Evolutionary conservation across 2,113 vertebrate genomes (phyloP).

Genomic region (Capreolus pygargus): DNA sequence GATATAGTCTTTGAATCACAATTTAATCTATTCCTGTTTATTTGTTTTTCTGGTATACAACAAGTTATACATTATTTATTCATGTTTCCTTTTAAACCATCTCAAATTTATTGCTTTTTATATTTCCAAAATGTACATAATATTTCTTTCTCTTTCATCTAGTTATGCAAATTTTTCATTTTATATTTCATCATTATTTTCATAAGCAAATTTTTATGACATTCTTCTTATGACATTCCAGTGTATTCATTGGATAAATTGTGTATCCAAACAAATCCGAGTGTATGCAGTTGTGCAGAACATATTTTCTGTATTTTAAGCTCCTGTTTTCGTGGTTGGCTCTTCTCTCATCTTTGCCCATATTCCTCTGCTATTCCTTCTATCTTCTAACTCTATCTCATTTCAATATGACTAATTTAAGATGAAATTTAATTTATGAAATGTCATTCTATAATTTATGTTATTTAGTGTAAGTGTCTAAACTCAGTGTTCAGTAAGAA

Average conservation of each 20-base stretch:
- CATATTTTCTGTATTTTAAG: not conserved
- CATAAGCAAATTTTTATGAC: constrained; percentile 29
- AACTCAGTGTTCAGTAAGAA: not conserved
- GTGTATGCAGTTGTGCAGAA: not conserved
- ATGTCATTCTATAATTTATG: not conserved
- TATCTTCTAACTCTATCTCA: not conserved
- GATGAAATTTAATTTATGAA: constrained; percentile 18
- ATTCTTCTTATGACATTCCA: constrained; percentile 10
- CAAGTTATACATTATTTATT: constrained; percentile 58
- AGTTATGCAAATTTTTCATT: constrained; percentile 45
- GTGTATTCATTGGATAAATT: not conserved
- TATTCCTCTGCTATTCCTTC: not conserved
- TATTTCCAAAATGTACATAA: constrained; percentile 48
- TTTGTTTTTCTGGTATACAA: constrained; percentile 53
- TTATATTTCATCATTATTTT: constrained; percentile 45
- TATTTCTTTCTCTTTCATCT: constrained; percentile 48
- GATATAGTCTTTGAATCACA: constrained; percentile 41
- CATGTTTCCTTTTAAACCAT: constrained; percentile 53
- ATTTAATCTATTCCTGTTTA: constrained; percentile 39
- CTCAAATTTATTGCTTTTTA: constrained; percentile 49
- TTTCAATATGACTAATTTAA: not conserved
- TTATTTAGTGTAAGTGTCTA: not conserved
- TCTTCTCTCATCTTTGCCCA: not conserved
- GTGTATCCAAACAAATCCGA: not conserved
- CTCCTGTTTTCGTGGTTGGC: not conserved